A percentile compares a stretch with the other conserved stretches of the same genome.
phyloP scores from a whole-genome alignment of 2,797 vertebrate species.

The Furcifer pardalis region DNA sequence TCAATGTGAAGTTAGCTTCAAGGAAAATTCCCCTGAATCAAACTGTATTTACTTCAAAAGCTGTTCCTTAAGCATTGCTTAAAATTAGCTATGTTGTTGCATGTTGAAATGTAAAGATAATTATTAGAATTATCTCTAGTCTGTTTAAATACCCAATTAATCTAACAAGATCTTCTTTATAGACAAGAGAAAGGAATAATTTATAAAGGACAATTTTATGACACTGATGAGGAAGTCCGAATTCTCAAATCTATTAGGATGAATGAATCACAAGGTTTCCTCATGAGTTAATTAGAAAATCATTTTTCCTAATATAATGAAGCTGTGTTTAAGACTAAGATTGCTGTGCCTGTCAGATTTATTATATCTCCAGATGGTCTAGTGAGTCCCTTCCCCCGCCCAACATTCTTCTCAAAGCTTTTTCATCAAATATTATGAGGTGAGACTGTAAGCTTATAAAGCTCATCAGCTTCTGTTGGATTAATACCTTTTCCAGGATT shows the following conservation, averaged over 20 bases:
- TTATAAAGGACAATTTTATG: conserved; percentile 47
- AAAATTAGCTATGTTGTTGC: background rate
- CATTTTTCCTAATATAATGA: conserved; percentile 54
- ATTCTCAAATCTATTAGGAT: conserved; percentile 47
- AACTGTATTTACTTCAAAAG: conserved; percentile 16
- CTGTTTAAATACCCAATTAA: conserved; percentile 28
- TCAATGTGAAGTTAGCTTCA: background rate
- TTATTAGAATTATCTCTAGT: conserved; percentile 20
- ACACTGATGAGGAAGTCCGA: conserved; percentile 45
- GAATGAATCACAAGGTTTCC: conserved; percentile 56
- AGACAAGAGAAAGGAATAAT: conserved; percentile 33
- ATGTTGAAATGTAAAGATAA: conserved; percentile 25
- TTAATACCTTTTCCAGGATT: conserved; percentile 33
- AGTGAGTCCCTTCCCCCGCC: conserved; percentile 9
- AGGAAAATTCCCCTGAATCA: background rate
- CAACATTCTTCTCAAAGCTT: conserved; percentile 2
- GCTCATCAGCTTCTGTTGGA: background rate
- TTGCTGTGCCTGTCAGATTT: conserved; percentile 50
- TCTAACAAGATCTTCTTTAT: conserved; percentile 1
- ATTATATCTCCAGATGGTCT: conserved; percentile 37
- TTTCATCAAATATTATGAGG: background rate
- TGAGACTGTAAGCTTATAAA: conserved; percentile 13
- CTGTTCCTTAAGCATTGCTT: conserved; percentile 23
- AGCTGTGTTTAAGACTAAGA: conserved; percentile 50
- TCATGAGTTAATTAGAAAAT: conserved; percentile 59